These are phyloP conservation scores for Petrolisthes manimaculis DNA, from an alignment of 2,888 invertebrate genomes.

Conservation along the genomic window DNA sequence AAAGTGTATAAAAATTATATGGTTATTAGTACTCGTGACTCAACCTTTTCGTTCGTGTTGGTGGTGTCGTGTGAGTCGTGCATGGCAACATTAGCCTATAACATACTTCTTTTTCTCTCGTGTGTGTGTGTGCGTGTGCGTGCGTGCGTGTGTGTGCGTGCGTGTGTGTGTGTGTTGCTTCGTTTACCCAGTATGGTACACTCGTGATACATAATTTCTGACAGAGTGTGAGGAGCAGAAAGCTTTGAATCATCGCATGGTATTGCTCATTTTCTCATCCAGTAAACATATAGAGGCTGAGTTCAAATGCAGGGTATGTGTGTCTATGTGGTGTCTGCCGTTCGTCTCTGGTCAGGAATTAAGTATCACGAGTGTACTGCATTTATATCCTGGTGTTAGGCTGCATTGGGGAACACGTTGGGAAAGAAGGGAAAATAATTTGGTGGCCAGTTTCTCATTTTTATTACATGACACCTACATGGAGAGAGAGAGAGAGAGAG, in stretches of 20 bases:
- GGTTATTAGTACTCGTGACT: background rate
- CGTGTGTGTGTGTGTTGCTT: background rate
- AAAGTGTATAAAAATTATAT: too few species aligned
- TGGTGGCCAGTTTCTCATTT: slow-evolving; percentile 3
- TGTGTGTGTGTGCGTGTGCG: too few species aligned
- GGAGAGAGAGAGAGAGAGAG: background rate
- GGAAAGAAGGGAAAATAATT: background rate
- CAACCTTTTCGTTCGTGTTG: background rate
- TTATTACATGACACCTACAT: slow-evolving; percentile 15
- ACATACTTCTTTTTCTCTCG: background rate
- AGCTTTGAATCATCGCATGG: too few species aligned
- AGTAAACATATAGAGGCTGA: too few species aligned
- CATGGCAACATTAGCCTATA: background rate
- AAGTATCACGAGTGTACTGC: too few species aligned
- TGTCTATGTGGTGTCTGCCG: too few species aligned
- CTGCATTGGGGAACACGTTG: background rate
- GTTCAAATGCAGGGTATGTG: too few species aligned
- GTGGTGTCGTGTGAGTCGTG: background rate
- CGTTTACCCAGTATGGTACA: background rate
- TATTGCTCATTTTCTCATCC: too few species aligned
- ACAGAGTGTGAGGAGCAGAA: too few species aligned
- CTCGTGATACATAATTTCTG: too few species aligned
- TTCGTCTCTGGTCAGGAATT: too few species aligned
- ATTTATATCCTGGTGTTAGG: background rate
- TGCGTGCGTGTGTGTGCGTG: too few species aligned